Evolutionary conservation across 2,797 vertebrate species (phyloP), one percentile per base, ranked within the genome.

Genomic region (Ciconia nigra): DNA sequence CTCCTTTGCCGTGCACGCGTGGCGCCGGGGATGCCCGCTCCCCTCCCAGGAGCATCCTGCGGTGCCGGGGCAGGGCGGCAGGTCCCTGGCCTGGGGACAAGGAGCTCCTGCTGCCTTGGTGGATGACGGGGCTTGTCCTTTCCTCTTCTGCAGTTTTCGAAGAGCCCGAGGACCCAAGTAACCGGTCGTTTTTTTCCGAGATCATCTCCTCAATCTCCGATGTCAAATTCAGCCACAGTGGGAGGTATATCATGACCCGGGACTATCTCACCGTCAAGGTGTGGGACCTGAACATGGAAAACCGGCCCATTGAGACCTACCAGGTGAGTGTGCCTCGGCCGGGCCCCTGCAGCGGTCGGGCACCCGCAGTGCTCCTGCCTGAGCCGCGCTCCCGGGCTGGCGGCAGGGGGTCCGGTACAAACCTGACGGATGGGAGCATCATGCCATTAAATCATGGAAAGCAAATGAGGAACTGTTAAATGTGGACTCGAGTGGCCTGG

Each of bases 251-350:
- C 98, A 99, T 99, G 99, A 99, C 99, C 89, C 98, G 99, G 94
- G 99, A 99, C 98, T 99, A 99, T 98, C 99, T 99, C 97, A 99
- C 99, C 2, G 99, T 99, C 92, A 99, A 99, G 95, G 99, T 99
- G 97, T 99, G 99, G 99, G 99, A 99, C 97, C 98, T 99, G 93
- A 99, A 99, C 96, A 99, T 99, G 99, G 99, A 99, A 98, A 99
- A 99, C 98, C 98, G 99, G 88, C 99, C 99, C 22, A 98, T 99
- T 0, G 99, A 99, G 98, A 99, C 99, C 15, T 99, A 99, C 98
- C 99, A 99, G 99, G 96, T 97, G 81, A 70, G 96, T 2, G 9
- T 9, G 62, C 74, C 66, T 21, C 5, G 0, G 49, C 33, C 0
- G 1, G 83, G 49, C 26, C 26, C 55, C 5, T 3, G 6, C 63